Conservation (phyloP, 1,140 invertebrate genomes). For the Drosophila navojoa region DNA sequence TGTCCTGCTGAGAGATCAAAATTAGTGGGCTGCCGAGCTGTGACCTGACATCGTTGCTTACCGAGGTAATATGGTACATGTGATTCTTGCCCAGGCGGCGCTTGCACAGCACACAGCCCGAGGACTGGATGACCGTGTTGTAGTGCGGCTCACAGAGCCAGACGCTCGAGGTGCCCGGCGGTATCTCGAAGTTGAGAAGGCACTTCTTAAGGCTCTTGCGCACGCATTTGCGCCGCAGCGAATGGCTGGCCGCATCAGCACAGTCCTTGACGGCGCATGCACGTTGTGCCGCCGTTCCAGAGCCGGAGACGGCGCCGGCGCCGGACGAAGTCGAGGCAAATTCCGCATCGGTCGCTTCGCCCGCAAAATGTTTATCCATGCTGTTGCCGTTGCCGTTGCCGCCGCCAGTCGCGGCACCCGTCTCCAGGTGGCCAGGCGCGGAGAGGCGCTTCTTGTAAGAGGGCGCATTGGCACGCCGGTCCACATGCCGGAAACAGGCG, state of each 20-base stretch:
- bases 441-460: slow-evolving; percentile 85
- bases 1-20: slow-evolving; percentile 84
- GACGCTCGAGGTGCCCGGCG: slow-evolving; percentile 78
- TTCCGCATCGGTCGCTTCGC: slow-evolving; percentile 27
- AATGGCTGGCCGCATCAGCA: slow-evolving; percentile 87
- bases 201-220: slow-evolving; percentile 89
- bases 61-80: slow-evolving; percentile 87
- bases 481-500: slow-evolving; percentile 92
- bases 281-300: slow-evolving; percentile 47
- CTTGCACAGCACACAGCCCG: slow-evolving; percentile 90
- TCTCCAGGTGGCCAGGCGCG: slow-evolving; percentile 71
- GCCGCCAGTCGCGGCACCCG: slow-evolving; percentile 3
- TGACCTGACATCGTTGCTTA: slow-evolving; percentile 25
- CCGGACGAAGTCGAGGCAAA: slow-evolving; percentile 21
- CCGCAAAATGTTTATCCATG: slow-evolving; percentile 49
- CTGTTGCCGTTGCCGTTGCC: not conserved
- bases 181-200: slow-evolving; percentile 76
- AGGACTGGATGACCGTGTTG: slow-evolving; percentile 87
- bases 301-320: slow-evolving; percentile 64
- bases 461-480: slow-evolving; percentile 89
- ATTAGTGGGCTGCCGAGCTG: not conserved
- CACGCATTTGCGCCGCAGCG: slow-evolving; percentile 91
- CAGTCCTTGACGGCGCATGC: slow-evolving; percentile 88
- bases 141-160: slow-evolving; percentile 88
- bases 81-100: slow-evolving; percentile 89